Percentiles rank a stretch among this genome's conserved stretches.
phyloP scores from a whole-genome alignment of 92 coral and sea anemone species.

The Plumapathes pennacea region DNA sequence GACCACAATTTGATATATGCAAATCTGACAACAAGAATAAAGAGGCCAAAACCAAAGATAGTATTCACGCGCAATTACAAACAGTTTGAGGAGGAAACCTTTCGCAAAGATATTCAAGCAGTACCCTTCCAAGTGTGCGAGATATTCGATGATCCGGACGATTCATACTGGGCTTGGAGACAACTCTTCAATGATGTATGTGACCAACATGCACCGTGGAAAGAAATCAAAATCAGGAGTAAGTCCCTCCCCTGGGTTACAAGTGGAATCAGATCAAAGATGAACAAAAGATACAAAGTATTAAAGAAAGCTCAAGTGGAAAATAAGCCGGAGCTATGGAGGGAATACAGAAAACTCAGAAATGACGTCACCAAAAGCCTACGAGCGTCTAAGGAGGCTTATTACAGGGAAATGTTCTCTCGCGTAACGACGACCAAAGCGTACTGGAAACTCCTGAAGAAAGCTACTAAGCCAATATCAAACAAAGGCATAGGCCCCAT shows the following conservation, averaged over 20 bases:
- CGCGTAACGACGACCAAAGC: constrained; percentile 41
- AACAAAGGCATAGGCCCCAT: too few species aligned
- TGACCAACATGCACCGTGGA: too few species aligned
- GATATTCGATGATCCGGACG: too few species aligned
- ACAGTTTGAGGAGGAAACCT: too few species aligned
- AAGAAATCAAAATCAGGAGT: constrained; percentile 30
- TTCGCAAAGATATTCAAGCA: too few species aligned
- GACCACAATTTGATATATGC: too few species aligned
- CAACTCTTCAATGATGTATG: too few species aligned
- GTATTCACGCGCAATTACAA: too few species aligned
- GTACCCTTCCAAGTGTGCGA: too few species aligned
- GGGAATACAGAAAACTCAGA: constrained; percentile 18
- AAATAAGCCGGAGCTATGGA: constrained; percentile 30
- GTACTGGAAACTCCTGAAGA: constrained; percentile 45
- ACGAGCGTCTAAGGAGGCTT: constrained; percentile 32
- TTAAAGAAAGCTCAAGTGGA: constrained; percentile 10
- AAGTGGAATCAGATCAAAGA: constrained; percentile 37
- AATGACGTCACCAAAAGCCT: constrained; percentile 41
- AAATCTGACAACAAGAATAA: too few species aligned
- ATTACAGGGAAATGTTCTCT: constrained; percentile 25
- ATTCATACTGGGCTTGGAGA: too few species aligned
- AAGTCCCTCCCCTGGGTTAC: constrained; percentile 50
- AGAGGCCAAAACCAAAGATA: too few species aligned
- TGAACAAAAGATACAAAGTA: constrained; percentile 32
- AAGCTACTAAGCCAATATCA: constrained; percentile 4